These are phyloP conservation scores for Lepus townsendii DNA, from an alignment of 2,797 vertebrate genomes.

Conservation along the genomic window DNA sequence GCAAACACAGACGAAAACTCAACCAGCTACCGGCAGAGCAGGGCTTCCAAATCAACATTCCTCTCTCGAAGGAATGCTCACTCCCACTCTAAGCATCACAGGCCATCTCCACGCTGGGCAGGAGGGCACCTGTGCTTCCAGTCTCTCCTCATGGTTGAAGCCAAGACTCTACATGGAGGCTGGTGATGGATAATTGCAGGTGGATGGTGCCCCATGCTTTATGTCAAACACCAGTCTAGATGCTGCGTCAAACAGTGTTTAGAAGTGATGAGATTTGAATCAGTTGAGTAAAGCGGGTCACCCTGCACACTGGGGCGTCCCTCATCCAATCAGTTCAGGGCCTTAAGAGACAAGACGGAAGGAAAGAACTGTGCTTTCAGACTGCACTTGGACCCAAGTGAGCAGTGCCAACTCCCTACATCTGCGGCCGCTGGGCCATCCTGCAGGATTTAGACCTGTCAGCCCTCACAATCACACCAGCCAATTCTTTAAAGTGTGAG, in stretches of 20 bases:
- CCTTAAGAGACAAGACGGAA: background rate
- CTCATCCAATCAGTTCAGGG: background rate
- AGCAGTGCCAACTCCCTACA: background rate
- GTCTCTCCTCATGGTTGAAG: no score
- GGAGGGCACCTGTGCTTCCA: background rate
- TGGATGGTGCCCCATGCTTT: background rate
- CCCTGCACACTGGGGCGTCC: background rate
- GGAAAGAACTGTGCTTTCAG: background rate
- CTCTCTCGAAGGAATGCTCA: no score
- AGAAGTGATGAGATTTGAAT: background rate
- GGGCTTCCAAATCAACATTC: background rate
- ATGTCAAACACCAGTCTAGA: background rate
- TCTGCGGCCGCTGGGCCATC: background rate
- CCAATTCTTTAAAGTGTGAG: background rate
- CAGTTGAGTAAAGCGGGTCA: background rate
- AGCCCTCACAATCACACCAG: accelerated
- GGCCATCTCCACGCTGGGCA: background rate
- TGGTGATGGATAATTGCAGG: background rate
- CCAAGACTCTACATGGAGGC: background rate
- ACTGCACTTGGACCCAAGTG: background rate
- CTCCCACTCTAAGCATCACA: accelerated
- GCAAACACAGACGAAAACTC: background rate
- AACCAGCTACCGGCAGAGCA: background rate
- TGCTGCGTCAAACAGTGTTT: background rate
- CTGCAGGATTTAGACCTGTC: background rate